A percentile compares a stretch with the other conserved stretches of the same genome.
Conservation (phyloP, 2,113 vertebrate genomes). For the Misgurnus anguillicaudatus region DNA sequence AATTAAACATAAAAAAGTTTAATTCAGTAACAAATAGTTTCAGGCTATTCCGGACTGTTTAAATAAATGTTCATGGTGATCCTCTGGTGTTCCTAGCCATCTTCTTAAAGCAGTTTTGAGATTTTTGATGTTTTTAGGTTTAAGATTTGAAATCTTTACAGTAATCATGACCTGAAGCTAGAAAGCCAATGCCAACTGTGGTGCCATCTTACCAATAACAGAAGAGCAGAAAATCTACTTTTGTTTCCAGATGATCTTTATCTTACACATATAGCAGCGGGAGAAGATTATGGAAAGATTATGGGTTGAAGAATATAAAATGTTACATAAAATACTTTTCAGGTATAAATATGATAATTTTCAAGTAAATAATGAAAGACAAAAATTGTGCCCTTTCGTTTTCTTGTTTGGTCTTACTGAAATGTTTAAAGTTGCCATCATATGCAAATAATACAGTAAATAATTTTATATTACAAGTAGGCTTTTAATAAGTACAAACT, state of each 20-base stretch:
- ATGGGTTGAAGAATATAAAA: neutral
- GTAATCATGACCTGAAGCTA: constrained; percentile 39
- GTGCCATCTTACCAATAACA: constrained; percentile 45
- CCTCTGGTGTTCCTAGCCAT: neutral
- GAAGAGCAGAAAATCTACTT: constrained; percentile 40
- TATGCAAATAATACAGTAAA: too few relatives aligned
- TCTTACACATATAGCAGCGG: constrained; percentile 23
- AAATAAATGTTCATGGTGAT: neutral
- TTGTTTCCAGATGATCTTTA: constrained; percentile 42
- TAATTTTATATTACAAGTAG: too few relatives aligned
- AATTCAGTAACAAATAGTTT: neutral
- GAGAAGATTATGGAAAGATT: constrained; percentile 16
- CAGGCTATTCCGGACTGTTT: constrained; percentile 11
- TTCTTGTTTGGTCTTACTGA: too few relatives aligned
- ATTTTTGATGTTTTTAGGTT: constrained; percentile 38
- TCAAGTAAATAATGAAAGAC: neutral
- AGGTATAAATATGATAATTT: neutral
- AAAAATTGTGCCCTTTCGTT: neutral
- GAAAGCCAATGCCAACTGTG: constrained; percentile 37
- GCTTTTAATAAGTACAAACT: too few relatives aligned
- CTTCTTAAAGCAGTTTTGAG: neutral
- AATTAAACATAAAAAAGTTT: neutral
- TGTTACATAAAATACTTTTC: neutral
- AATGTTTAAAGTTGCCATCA: too few relatives aligned
- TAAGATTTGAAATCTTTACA: constrained; percentile 45